Base-by-base conservation (phyloP, 2,113 vertebrate species). In the Elephas maximus region DNA sequence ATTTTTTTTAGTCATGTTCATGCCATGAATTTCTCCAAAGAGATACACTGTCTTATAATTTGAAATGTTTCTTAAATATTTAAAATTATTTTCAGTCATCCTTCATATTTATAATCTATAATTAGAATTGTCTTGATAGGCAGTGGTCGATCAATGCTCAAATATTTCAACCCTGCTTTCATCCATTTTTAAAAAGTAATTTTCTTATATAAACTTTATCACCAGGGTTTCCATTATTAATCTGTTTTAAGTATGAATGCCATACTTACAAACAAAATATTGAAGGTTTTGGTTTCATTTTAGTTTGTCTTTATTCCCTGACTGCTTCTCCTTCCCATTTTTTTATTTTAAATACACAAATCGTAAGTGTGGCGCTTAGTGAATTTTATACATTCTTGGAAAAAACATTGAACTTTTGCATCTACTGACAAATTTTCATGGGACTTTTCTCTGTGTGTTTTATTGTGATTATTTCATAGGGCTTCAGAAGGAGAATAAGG, bases 301-400 rank as follows among this genome's bases (percentile, higher is more conserved):
- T 78, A 60, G 41, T 74, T 91, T 85, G 20, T 90, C n/a, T 65
- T 71, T 92, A 37, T 93, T 95, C 1, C 20, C n/a, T 88, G 10
- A 65, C 82, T 3, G 11, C 2, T 81, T 33, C 3, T 9, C 3
- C 83, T 5, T 60, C 6, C 20, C 20, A 23, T 17, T 93, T 89
- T 14, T 91, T 11, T 0, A 71, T 69, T 18, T 79, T 79, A 83
- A 77, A 89, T 78, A 45, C 12, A 85, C 30, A 77, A 51, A 79
- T 88, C 7, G 33, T 85, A 80, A 77, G n/a, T 77, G 28, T 26
- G 37, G 93, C 80, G 8, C 37, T 90, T 88, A 69, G 8, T 87
- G 57, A 94, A 92, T 44, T 97, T 90, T 87, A 63, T 73, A 74
- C 41, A 83, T 26, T 84, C 23, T 93, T 89, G n/a, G 18, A 74